Percentiles rank a stretch among this genome's conserved stretches.
Evolutionary conservation across 2,888 invertebrate genomes (phyloP).

Genomic region (Drosophila phalerata): DNA sequence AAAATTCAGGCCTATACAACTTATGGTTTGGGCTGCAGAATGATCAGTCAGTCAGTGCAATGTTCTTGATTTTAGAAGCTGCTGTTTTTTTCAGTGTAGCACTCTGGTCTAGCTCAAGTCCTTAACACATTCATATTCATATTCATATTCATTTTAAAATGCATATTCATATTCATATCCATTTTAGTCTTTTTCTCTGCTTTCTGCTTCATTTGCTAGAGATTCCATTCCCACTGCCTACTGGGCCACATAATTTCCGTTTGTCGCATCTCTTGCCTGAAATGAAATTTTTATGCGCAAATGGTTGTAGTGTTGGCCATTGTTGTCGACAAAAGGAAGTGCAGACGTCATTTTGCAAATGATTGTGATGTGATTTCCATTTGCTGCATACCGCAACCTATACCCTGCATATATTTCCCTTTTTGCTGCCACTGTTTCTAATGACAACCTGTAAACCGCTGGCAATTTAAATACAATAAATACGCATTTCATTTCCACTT

Average conservation of each 20-base stretch:
- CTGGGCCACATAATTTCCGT: slow-evolving; percentile 64
- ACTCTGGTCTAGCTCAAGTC: slow-evolving; percentile 10
- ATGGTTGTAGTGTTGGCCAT: slow-evolving; percentile 51
- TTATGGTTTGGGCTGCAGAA: too few relatives aligned
- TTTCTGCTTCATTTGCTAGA: slow-evolving; percentile 66
- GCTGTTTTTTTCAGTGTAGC: not conserved
- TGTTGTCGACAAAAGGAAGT: slow-evolving; percentile 61
- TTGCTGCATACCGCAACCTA: slow-evolving; percentile 42
- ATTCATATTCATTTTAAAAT: slow-evolving; percentile 12
- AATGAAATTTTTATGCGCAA: slow-evolving; percentile 57
- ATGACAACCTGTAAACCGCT: slow-evolving; percentile 43
- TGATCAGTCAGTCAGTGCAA: too few relatives aligned
- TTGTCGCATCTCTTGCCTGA: slow-evolving; percentile 56
- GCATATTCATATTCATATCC: slow-evolving; percentile 33
- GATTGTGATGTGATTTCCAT: slow-evolving; percentile 65
- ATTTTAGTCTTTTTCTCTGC: slow-evolving; percentile 41
- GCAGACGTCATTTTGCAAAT: slow-evolving; percentile 70
- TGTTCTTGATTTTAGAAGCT: too few relatives aligned
- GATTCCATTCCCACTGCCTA: slow-evolving; percentile 10
- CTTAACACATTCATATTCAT: not conserved
- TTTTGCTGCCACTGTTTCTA: slow-evolving; percentile 17
- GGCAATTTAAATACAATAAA: slow-evolving; percentile 79
- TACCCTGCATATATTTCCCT: slow-evolving; percentile 32
- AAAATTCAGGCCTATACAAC: too few relatives aligned
- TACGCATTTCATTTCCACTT: slow-evolving; percentile 79